A percentile compares a stretch with the other conserved stretches of the same genome.
phyloP scores from a whole-genome alignment of 1,140 invertebrate genomes.

The Heliconius hermathena region DNA sequence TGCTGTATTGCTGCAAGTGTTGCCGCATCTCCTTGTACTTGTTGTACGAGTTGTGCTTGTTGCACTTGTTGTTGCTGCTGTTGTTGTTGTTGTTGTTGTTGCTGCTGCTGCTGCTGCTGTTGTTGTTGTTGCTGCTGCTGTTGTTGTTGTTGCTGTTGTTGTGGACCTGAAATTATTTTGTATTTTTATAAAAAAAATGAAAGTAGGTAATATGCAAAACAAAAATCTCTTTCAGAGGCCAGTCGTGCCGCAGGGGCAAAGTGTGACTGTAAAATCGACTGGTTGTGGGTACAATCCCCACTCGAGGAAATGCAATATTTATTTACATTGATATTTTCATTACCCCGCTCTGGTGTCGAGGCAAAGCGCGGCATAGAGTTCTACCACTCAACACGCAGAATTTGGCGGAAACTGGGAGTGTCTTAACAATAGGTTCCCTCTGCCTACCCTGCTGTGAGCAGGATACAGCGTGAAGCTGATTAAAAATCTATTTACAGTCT shows the following conservation, averaged over 20 bases:
- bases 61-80: constrained; percentile 62
- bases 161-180: constrained; percentile 49
- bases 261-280: too few relatives aligned
- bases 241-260: too few relatives aligned
- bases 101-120: constrained; percentile 75
- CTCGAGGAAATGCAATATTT: too few relatives aligned
- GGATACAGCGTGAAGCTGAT: too few relatives aligned
- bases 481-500: background rate
- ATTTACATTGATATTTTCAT: too few relatives aligned
- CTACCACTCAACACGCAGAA: too few relatives aligned
- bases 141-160: constrained; percentile 71
- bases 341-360: too few relatives aligned
- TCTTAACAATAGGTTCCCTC: too few relatives aligned
- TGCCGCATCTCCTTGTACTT: constrained; percentile 68
- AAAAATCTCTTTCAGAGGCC: background rate
- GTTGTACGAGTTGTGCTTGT: constrained; percentile 65
- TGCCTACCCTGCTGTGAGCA: too few relatives aligned
- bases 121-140: constrained; percentile 63
- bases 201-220: background rate
- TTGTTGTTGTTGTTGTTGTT: constrained; percentile 76
- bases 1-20: constrained; percentile 74
- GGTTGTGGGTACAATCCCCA: too few relatives aligned
- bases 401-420: too few relatives aligned
- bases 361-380: too few relatives aligned
- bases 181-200: background rate